Conservation (phyloP, 2,113 vertebrate species). For the Garra rufa region DNA sequence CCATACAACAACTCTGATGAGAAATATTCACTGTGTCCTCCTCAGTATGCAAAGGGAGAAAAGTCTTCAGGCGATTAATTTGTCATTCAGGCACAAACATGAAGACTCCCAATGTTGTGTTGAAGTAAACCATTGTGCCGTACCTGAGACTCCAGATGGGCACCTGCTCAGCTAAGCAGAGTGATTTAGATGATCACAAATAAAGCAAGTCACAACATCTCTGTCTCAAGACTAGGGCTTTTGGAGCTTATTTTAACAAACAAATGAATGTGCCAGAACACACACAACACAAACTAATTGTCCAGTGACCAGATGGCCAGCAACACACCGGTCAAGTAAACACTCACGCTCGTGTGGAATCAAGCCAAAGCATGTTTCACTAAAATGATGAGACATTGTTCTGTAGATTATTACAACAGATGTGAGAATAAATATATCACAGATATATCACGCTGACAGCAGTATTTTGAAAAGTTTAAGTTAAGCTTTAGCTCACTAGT, state of each 20-base stretch:
- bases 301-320: constrained; percentile 56
- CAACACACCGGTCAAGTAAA: constrained; percentile 23
- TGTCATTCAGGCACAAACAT: not conserved
- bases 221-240: not conserved
- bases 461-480: not conserved
- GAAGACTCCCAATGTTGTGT: not conserved
- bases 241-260: constrained; percentile 41
- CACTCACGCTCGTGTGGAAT: not conserved
- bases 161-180: constrained; percentile 53
- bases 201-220: constrained; percentile 48
- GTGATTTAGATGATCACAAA: constrained; percentile 45
- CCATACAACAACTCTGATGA: not conserved
- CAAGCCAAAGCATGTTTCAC: not conserved
- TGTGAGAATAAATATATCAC: not conserved
- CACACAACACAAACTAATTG: constrained; percentile 59
- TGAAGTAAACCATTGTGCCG: constrained; percentile 28
- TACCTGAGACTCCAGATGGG: not conserved
- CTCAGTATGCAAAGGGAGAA: not conserved
- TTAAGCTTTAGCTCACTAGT: not conserved
- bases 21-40: not conserved
- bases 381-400: not conserved
- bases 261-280: constrained; percentile 51
- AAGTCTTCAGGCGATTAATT: constrained; percentile 8
- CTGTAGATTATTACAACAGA: not conserved
- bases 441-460: not conserved